A percentile compares a stretch with the other conserved stretches of the same genome.
Evolutionary conservation across 2,888 invertebrate species (phyloP).

Genomic region (Dynastes grantii): DNA sequence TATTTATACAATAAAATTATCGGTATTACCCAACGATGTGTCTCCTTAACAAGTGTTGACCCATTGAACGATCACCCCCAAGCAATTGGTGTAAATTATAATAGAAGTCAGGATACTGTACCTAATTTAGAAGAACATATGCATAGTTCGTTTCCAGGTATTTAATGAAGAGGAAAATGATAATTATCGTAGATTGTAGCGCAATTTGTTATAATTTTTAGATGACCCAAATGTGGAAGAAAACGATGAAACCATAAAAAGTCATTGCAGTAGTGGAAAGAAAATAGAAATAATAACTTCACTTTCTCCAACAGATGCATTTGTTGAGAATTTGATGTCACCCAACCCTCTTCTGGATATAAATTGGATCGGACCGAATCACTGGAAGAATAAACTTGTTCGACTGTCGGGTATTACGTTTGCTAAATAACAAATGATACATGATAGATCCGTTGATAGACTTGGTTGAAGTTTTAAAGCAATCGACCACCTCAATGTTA

Average conservation of each 20-base stretch:
- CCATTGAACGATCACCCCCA: neutral
- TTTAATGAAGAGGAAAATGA: neutral
- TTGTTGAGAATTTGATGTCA: neutral
- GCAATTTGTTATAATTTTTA: neutral
- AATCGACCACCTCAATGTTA: no score
- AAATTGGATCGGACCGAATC: neutral
- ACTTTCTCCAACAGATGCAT: neutral
- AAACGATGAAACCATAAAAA: neutral
- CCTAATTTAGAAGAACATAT: neutral
- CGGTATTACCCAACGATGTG: neutral
- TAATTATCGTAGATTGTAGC: neutral
- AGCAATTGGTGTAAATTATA: neutral
- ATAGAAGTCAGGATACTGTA: neutral
- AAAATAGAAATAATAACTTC: neutral
- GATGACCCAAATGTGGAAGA: neutral
- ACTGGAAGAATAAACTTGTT: conserved; percentile 8
- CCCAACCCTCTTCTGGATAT: neutral
- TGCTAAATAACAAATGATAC: neutral
- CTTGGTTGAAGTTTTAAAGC: neutral
- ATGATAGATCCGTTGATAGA: neutral
- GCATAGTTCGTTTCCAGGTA: neutral
- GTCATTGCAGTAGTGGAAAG: neutral
- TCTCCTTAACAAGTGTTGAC: neutral
- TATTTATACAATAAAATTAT: neutral
- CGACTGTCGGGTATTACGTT: neutral